These are phyloP conservation scores for Drosophila repletoides DNA, from an alignment of 1,140 invertebrate genomes.

Conservation along the genomic window DNA sequence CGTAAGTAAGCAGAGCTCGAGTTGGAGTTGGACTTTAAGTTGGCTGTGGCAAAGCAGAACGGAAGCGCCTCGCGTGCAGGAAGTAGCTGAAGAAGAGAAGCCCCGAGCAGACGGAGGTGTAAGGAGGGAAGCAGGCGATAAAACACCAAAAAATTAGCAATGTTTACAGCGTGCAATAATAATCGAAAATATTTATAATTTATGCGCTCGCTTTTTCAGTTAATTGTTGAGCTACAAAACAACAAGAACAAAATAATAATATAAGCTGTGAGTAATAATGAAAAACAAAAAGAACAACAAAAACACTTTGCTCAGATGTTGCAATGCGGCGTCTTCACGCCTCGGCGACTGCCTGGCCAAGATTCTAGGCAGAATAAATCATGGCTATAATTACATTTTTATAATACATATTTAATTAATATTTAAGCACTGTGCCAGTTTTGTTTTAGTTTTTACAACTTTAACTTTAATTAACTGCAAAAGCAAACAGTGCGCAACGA, in stretches of 20 bases:
- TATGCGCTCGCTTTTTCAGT: slow-evolving; percentile 51
- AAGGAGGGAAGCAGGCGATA: background rate
- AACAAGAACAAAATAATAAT: slow-evolving; percentile 14
- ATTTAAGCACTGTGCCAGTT: slow-evolving; percentile 68
- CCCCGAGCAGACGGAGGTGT: background rate
- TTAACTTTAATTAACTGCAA: slow-evolving; percentile 69
- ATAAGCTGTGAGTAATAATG: slow-evolving; percentile 36
- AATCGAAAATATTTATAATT: slow-evolving; percentile 50
- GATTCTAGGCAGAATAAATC: slow-evolving; percentile 70
- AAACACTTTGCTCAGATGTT: slow-evolving; percentile 29
- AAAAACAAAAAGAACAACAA: background rate
- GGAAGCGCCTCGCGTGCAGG: slow-evolving; percentile 69
- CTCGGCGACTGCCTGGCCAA: slow-evolving; percentile 61
- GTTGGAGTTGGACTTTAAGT: background rate
- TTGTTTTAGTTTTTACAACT: slow-evolving; percentile 21
- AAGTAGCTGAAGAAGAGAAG: slow-evolving; percentile 28
- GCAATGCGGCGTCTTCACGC: slow-evolving; percentile 64
- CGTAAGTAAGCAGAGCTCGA: background rate
- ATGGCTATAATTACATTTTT: slow-evolving; percentile 66
- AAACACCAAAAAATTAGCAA: slow-evolving; percentile 18
- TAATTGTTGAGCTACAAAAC: slow-evolving; percentile 31
- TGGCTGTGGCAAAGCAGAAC: slow-evolving; percentile 54
- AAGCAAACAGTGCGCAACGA: slow-evolving; percentile 71
- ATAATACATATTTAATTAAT: slow-evolving; percentile 77
- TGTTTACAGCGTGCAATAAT: slow-evolving; percentile 14